These are phyloP conservation scores for Plecotus auritus DNA, from an alignment of 2,113 vertebrate species.

Conservation along the genomic window DNA sequence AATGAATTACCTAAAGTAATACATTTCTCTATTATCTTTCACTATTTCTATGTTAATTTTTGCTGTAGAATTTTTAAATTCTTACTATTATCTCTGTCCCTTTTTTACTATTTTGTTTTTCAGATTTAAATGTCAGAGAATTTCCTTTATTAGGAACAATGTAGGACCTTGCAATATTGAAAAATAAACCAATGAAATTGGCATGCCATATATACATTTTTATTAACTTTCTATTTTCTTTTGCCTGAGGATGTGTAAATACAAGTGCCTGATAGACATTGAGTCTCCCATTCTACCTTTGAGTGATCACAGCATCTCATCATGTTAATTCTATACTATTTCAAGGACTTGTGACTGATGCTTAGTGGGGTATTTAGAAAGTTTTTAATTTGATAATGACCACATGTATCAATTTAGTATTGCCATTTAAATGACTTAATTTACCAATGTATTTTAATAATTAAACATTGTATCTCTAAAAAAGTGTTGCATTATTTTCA, in stretches of 20 bases:
- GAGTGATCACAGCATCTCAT: background rate
- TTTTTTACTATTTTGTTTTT: constrained; percentile 70
- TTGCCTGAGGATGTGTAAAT: constrained; percentile 41
- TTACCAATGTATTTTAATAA: constrained; percentile 64
- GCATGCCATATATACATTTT: background rate
- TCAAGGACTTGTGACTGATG: background rate
- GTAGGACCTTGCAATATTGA: constrained; percentile 46
- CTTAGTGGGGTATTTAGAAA: constrained; percentile 39
- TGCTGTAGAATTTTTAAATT: constrained; percentile 63
- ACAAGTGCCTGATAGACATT: background rate
- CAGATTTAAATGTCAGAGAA: constrained; percentile 55
- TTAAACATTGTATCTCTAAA: constrained; percentile 73
- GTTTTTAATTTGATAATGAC: constrained; percentile 21
- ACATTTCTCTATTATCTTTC: constrained; percentile 71
- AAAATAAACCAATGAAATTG: background rate
- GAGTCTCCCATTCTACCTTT: background rate
- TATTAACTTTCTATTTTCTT: constrained; percentile 48
- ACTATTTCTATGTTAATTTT: constrained; percentile 62
- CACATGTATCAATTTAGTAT: background rate
- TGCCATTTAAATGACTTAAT: constrained; percentile 33
- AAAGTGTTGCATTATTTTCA: background rate
- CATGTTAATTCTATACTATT: background rate
- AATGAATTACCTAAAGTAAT: constrained; percentile 70
- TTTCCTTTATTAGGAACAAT: constrained; percentile 52
- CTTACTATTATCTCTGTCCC: constrained; percentile 24